A percentile compares a stretch with the other conserved stretches of the same genome.
These are phyloP conservation scores for Lasioglossum calceatum DNA, from an alignment of 2,888 invertebrate genomes.

Conservation along the genomic window DNA sequence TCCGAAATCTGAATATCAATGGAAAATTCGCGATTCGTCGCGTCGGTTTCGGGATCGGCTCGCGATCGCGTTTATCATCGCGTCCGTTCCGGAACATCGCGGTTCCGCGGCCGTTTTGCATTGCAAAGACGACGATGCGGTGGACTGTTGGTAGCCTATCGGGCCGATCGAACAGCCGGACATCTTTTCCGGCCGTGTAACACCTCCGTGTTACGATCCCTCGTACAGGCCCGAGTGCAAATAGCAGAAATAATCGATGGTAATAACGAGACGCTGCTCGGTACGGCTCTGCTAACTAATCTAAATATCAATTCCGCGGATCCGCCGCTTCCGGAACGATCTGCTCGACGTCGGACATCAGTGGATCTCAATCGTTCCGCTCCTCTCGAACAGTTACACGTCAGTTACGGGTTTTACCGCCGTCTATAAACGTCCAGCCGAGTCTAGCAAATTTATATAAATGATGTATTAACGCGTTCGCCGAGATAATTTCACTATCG, in stretches of 20 bases:
- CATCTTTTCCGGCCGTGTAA: slow-evolving; percentile 28
- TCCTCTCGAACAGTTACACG: neutral
- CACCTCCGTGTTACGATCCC: slow-evolving; percentile 30
- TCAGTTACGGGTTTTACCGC: neutral
- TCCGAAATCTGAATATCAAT: slow-evolving; percentile 64
- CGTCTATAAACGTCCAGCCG: neutral
- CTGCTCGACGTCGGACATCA: neutral
- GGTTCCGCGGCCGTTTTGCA: slow-evolving; percentile 41
- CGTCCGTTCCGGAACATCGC: slow-evolving; percentile 34
- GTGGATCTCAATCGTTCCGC: slow-evolving; percentile 31
- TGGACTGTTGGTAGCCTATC: slow-evolving; percentile 29
- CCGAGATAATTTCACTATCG: neutral
- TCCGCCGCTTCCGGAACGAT: slow-evolving; percentile 54
- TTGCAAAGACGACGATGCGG: slow-evolving; percentile 39
- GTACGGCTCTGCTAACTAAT: slow-evolving; percentile 54
- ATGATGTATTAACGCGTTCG: neutral
- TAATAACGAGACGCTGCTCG: slow-evolving; percentile 48
- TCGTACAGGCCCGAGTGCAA: slow-evolving; percentile 31
- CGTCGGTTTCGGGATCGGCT: slow-evolving; percentile 28
- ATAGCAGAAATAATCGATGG: slow-evolving; percentile 56
- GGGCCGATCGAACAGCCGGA: slow-evolving; percentile 30
- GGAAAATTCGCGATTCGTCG: slow-evolving; percentile 20
- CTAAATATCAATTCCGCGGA: slow-evolving; percentile 64
- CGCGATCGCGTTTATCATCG: slow-evolving; percentile 49
- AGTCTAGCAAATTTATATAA: neutral